These are phyloP conservation scores for Drosophila nikananu DNA, from an alignment of 1,140 invertebrate genomes.

Conservation along the genomic window DNA sequence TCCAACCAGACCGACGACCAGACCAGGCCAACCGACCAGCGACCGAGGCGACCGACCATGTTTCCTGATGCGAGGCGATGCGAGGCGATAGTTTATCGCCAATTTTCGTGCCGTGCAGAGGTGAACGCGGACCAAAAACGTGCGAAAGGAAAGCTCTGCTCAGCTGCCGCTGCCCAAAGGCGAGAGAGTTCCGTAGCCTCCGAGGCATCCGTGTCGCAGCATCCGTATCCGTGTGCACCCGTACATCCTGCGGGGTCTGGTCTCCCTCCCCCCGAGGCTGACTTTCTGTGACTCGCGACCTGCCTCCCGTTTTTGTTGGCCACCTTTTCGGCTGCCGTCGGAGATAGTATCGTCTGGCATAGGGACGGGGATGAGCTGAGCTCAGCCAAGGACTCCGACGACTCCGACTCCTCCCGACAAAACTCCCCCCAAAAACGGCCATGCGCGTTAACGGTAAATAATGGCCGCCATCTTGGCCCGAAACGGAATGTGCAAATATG, in stretches of 20 bases:
- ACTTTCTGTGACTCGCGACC: slow-evolving; percentile 16
- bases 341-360: neutral
- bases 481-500: slow-evolving; percentile 39
- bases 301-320: neutral
- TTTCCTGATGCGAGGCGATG: slow-evolving; percentile 85
- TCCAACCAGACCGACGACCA: slow-evolving; percentile 40
- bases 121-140: slow-evolving; percentile 85
- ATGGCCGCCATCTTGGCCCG: slow-evolving; percentile 79
- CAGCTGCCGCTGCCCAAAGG: slow-evolving; percentile 24
- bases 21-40: slow-evolving; percentile 40
- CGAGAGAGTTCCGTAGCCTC: slow-evolving; percentile 30
- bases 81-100: slow-evolving; percentile 85
- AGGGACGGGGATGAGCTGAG: slow-evolving; percentile 22
- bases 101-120: slow-evolving; percentile 85
- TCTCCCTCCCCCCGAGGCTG: slow-evolving; percentile 1
- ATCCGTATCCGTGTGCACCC: slow-evolving; percentile 20
- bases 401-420: slow-evolving; percentile 14
- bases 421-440: slow-evolving; percentile 41
- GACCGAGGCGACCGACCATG: slow-evolving; percentile 79
- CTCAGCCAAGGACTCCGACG: slow-evolving; percentile 13
- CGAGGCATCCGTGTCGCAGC: slow-evolving; percentile 7
- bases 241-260: slow-evolving; percentile 5
- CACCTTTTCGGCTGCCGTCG: slow-evolving; percentile 29
- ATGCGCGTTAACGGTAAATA: slow-evolving; percentile 84
- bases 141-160: slow-evolving; percentile 55